These are phyloP conservation scores for Oceanites oceanicus DNA, from an alignment of 2,113 vertebrate species.

Conservation along the genomic window DNA sequence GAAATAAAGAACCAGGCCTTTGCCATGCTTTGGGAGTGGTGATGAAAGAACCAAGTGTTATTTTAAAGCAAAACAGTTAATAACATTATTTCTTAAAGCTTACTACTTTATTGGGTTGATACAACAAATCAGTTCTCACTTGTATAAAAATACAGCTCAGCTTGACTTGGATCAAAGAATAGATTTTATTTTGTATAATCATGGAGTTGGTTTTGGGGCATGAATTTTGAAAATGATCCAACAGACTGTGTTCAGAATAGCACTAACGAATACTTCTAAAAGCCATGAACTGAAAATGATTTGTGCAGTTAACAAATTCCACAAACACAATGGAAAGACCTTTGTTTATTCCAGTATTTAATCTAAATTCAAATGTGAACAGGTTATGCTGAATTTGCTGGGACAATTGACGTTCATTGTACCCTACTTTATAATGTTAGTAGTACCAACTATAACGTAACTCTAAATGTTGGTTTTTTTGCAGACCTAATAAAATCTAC, in stretches of 20 bases:
- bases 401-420: not conserved
- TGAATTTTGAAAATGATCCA: not conserved
- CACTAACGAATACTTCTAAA: not conserved
- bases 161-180: not conserved
- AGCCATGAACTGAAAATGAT: not conserved
- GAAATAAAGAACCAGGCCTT: not conserved
- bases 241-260: not conserved
- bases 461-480: not conserved
- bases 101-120: not conserved
- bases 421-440: not conserved
- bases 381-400: not conserved
- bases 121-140: not conserved
- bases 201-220: not conserved
- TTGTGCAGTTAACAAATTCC: not conserved
- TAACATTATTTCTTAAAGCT: not conserved
- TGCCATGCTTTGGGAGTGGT: accelerated
- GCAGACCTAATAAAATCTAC: not conserved
- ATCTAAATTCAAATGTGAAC: not conserved
- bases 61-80: not conserved
- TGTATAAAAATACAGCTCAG: not conserved
- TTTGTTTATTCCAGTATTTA: not conserved
- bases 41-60: not conserved
- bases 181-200: not conserved
- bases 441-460: not conserved
- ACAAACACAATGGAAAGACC: not conserved